Evolutionary conservation across 2,113 vertebrate species (phyloP).

Genomic region (Tyto alba): DNA sequence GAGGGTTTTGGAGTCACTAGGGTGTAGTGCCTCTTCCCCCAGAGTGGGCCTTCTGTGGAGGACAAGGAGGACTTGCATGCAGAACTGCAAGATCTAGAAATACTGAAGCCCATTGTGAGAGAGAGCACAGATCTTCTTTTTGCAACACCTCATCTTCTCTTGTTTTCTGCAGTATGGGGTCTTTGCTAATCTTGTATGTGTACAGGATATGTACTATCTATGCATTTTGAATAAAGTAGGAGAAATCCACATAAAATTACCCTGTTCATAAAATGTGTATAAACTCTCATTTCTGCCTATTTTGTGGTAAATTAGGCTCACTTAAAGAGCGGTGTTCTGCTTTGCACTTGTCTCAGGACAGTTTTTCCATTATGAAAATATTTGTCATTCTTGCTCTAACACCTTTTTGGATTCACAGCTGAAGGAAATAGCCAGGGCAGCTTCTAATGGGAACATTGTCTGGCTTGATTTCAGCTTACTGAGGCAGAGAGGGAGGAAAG

Average conservation of each 20-base stretch:
- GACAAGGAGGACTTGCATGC: background rate
- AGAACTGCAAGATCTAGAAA: background rate
- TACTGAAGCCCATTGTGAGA: background rate
- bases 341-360: background rate
- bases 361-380: background rate
- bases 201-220: background rate
- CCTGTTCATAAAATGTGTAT: background rate
- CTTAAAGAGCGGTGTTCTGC: background rate
- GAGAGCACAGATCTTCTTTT: background rate
- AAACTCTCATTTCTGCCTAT: background rate
- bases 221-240: background rate
- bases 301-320: background rate
- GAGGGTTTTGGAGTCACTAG: background rate
- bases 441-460: background rate
- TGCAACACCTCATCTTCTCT: background rate
- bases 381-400: background rate
- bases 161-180: background rate
- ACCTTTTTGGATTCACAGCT: constrained; percentile 3
- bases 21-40: background rate
- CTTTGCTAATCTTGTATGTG: background rate
- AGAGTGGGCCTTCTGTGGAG: background rate
- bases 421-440: background rate
- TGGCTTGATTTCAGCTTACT: background rate
- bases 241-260: background rate
- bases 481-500: background rate